Evolutionary conservation across 2,113 vertebrate genomes (phyloP).

Genomic region (Triplophysa tibetana): DNA sequence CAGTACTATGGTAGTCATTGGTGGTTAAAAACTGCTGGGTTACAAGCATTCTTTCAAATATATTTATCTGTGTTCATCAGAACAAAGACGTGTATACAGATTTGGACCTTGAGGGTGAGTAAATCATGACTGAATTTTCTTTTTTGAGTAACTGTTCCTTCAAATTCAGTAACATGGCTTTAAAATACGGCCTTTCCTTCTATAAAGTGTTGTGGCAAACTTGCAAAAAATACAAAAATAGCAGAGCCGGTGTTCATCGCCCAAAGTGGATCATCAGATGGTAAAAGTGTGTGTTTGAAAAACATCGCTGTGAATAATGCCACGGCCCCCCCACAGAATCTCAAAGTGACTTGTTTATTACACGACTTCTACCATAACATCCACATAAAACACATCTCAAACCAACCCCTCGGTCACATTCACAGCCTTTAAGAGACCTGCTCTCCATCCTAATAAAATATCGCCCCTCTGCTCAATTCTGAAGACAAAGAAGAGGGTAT

Average conservation of each 20-base stretch:
- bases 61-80: too few relatives aligned
- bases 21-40: too few relatives aligned
- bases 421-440: constrained; percentile 12
- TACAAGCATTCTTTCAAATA: too few relatives aligned
- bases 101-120: too few relatives aligned
- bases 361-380: constrained; percentile 37
- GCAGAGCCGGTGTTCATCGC: neutral
- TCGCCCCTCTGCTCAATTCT: neutral
- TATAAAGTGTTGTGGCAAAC: constrained; percentile 7
- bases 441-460: constrained; percentile 35
- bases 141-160: neutral
- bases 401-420: constrained; percentile 36
- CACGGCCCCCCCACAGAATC: constrained; percentile 34
- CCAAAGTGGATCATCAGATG: constrained; percentile 37
- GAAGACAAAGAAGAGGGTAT: constrained; percentile 29
- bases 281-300: constrained; percentile 34
- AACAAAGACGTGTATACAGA: too few relatives aligned
- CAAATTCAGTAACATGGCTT: neutral
- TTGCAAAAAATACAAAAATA: constrained; percentile 38
- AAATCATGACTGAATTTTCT: too few relatives aligned
- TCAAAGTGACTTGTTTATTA: constrained; percentile 36
- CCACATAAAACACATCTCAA: constrained; percentile 46
- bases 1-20: too few relatives aligned
- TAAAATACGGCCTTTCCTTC: neutral
- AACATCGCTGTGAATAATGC: constrained; percentile 50